Evolutionary conservation across 2,888 invertebrate genomes (phyloP).

Genomic region (Teleiodes luculella): DNA sequence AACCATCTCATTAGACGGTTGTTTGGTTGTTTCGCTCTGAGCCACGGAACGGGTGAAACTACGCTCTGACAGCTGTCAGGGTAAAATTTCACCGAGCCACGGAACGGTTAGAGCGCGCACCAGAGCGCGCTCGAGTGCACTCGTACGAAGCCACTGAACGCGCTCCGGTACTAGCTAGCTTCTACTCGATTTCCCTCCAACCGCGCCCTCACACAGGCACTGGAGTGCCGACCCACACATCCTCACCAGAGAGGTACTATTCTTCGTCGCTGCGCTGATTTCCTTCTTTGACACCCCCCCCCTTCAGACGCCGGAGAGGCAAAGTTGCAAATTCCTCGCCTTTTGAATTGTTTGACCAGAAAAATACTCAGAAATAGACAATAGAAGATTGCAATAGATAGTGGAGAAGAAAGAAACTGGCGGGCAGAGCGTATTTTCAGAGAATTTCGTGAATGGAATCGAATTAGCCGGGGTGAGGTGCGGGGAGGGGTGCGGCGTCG

Average conservation of each 20-base stretch:
- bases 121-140: too few species aligned
- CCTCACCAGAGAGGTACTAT: conserved; percentile 31
- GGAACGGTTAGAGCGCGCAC: too few species aligned
- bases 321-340: conserved; percentile 22
- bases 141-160: too few species aligned
- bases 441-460: conserved; percentile 67
- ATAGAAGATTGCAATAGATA: conserved; percentile 19
- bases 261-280: conserved; percentile 60
- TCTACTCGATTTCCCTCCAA: conserved; percentile 55
- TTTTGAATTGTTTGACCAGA: conserved; percentile 12
- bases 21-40: too few species aligned
- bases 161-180: neutral
- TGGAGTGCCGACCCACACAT: conserved; percentile 35
- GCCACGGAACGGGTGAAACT: too few species aligned
- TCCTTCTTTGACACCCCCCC: conserved; percentile 59
- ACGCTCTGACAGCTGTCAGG: too few species aligned
- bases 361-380: conserved; percentile 12
- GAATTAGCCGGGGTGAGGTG: conserved; percentile 46
- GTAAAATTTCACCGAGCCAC: too few species aligned
- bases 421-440: conserved; percentile 57
- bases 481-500: conserved; percentile 32
- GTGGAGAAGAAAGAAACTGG: conserved; percentile 27
- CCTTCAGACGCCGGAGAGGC: conserved; percentile 44
- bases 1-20: too few species aligned
- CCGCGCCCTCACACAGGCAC: conserved; percentile 48